Percentiles rank a stretch among this genome's conserved stretches.
Evolutionary conservation across 2,888 invertebrate species (phyloP).

Genomic region (Iphiclides podalirius): DNA sequence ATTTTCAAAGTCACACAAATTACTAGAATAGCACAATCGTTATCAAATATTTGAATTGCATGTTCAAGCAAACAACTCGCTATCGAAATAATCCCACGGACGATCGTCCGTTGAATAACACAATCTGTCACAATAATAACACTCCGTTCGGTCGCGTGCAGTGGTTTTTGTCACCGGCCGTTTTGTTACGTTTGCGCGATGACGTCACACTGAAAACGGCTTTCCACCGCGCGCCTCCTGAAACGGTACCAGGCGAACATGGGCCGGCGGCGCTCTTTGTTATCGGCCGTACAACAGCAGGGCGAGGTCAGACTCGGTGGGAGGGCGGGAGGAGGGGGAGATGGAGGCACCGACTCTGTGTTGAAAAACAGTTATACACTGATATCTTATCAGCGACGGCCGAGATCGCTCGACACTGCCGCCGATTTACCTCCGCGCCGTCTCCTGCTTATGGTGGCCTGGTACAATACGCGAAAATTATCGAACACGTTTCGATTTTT

Average conservation of each 20-base stretch:
- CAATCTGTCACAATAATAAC: too few relatives aligned
- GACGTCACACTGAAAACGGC: constrained; percentile 54
- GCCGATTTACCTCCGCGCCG: constrained; percentile 38
- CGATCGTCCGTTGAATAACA: too few relatives aligned
- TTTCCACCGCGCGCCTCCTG: constrained; percentile 58
- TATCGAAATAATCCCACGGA: too few relatives aligned
- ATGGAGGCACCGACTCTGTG: constrained; percentile 48
- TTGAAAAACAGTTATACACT: constrained; percentile 48
- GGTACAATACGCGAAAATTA: constrained; percentile 49
- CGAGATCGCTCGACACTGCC: constrained; percentile 31
- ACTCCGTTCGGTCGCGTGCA: too few relatives aligned
- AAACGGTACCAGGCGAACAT: constrained; percentile 75
- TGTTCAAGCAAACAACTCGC: too few relatives aligned
- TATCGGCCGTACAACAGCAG: constrained; percentile 44
- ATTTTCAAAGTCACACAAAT: too few relatives aligned
- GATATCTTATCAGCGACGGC: constrained; percentile 61
- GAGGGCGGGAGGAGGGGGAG: constrained; percentile 39
- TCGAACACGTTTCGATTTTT: constrained; percentile 37
- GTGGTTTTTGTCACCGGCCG: too few relatives aligned
- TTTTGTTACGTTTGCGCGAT: too few relatives aligned
- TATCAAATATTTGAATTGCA: too few relatives aligned
- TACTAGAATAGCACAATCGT: too few relatives aligned
- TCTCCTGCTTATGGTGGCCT: constrained; percentile 46
- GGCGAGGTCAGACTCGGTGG: constrained; percentile 38
- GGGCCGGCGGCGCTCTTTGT: constrained; percentile 58